Base-by-base conservation (phyloP, 2,113 vertebrate species). In the Brachyistius frenatus region DNA sequence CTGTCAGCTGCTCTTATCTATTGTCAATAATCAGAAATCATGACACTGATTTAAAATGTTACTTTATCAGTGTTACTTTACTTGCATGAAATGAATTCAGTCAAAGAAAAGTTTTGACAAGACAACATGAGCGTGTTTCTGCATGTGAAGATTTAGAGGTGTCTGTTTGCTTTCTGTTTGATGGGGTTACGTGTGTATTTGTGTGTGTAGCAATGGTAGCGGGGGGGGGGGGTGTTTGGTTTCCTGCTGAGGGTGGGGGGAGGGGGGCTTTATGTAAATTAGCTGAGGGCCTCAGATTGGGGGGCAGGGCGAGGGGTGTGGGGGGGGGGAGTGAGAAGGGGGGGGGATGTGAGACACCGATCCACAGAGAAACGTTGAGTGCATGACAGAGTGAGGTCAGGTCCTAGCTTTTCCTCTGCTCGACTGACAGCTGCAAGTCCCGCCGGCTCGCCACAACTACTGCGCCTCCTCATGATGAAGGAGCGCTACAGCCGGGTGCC, bases 381-480 rank as follows among this genome's bases (percentile, higher is more conserved):
- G 47, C 63, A 67, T 78, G 76, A 53, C 71, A 52, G 44, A 41
- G 61, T 1, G 2, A 61, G 62, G 41, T 68, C 60, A 69, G 56
- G 64, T 2, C 14, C 32, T 23, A 58, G 66, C 52, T 85, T 73
- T 23, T 63, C 9, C 36, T 77, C 57, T 0, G 2, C 69, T 73
- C 37, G 9, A 30, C 69, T 64, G 62, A 83, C 73, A 90, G 71
- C 86, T 86, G 85, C 37, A 8, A 80, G 37, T 69, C 37, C 36
- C 23, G 52, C 11, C 47, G 46, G 16, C 58, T 83, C 16, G 0
- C 66, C 67, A 60, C 73, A 74, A 62, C 57, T 67, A 86, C 23
- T 23, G 23, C 68, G 81, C 58, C 86, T 84, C 80, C 83, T 85
- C 87, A 91, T 90, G 91, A 96, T 95, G 95, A 95, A 95, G 94